Conservation (phyloP, 2,113 vertebrate genomes). For the cat (Felis catus) region DNA sequence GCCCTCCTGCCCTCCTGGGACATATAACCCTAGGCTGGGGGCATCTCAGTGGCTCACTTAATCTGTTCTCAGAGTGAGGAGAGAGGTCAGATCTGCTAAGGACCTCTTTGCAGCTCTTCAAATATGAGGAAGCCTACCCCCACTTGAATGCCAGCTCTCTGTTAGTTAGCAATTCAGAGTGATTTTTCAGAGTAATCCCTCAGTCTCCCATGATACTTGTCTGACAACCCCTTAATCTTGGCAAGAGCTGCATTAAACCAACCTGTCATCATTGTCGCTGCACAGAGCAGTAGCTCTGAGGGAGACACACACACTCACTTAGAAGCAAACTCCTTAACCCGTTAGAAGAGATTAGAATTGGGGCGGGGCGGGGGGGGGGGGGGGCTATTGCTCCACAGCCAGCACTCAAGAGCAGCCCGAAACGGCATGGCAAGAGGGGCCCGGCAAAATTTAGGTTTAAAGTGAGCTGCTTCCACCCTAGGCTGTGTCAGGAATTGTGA, state of each 20-base stretch:
- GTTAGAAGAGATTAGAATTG: conserved; percentile 84
- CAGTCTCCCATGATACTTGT: conserved; percentile 86
- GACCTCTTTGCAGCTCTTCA: conserved; percentile 70
- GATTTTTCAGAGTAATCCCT: conserved; percentile 86
- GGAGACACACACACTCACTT: conserved; percentile 41
- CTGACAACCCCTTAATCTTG: conserved; percentile 89
- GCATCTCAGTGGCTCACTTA: conserved; percentile 51
- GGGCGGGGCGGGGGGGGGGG: conserved; percentile 65
- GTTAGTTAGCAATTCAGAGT: conserved; percentile 87
- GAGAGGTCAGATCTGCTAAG: conserved; percentile 57
- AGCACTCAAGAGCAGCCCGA: conserved; percentile 80
- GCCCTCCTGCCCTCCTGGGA: not conserved
- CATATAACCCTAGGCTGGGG: not conserved
- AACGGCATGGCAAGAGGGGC: conserved; percentile 65
- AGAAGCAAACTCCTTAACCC: conserved; percentile 82
- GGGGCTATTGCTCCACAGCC: conserved; percentile 74
- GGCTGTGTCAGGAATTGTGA: conserved; percentile 77
- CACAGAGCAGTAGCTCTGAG: conserved; percentile 81
- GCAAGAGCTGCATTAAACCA: conserved; percentile 87
- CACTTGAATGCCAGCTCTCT: conserved; percentile 70
- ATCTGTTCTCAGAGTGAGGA: conserved; percentile 17
- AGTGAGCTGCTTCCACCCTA: conserved; percentile 78
- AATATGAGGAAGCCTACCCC: conserved; percentile 74
- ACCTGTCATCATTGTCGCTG: conserved; percentile 84
- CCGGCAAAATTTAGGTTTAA: conserved; percentile 79